Evolutionary conservation across 2,888 invertebrate genomes (phyloP), one percentile per base, ranked within the genome.

Genomic region (Dascillus cervinus): DNA sequence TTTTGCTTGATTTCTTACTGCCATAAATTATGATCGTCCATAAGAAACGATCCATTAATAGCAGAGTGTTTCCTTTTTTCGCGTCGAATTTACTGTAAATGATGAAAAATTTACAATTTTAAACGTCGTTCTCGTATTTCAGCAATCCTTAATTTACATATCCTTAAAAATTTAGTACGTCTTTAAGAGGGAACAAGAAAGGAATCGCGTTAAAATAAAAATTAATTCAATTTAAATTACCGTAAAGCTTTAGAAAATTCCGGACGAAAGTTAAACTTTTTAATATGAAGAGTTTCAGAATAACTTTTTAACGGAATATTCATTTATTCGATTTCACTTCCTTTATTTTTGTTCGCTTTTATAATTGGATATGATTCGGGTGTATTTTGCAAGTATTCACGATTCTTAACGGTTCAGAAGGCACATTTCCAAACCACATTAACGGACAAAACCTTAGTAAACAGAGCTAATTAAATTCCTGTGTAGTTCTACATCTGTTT

Each of bases 361-460:
- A n/a, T n/a, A n/a, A n/a, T n/a, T n/a, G n/a, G n/a, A n/a, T n/a
- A n/a, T n/a, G n/a, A n/a, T n/a, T n/a, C n/a, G n/a, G n/a, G n/a
- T n/a, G n/a, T n/a, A n/a, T n/a, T 48, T 50, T 46, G 47, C 44
- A 46, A 44, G 46, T 44, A 44, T 46, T 49, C 47, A 46, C 46
- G 46, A 47, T 48, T 44, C 45, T 46, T 48, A 50, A 50, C 49
- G 49, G 47, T 50, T 43, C 46, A 43, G 46, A 39, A 50, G 48
- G 43, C 46, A 46, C 43, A 47, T 45, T 47, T 43, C 37, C 44
- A 29, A 46, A 48, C 49, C 49, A 47, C 49, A 50, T 47, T n/a
- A n/a, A n/a, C n/a, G n/a, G n/a, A n/a, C n/a, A n/a, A 50, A 50
- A 50, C 49, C 49, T 50, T 46, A 48, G 45, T 46, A 47, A 50